Evolutionary conservation across 30 jellyfish, hydroid and myxozoan genomes (phyloP), one percentile per base, ranked within the genome.

Genomic region (Pelagia noctiluca): DNA sequence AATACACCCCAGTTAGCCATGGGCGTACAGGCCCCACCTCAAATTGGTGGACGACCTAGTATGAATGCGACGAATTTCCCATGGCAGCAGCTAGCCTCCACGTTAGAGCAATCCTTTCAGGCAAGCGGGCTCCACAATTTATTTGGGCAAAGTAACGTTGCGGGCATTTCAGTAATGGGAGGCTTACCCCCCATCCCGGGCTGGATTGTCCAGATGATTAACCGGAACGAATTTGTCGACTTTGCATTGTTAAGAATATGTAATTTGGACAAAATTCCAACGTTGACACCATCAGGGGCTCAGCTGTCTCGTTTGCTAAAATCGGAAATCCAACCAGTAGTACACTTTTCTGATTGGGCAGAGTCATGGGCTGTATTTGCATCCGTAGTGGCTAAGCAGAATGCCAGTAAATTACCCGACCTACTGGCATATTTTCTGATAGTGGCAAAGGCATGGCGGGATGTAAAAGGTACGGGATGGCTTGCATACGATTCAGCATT

Each of bases 401-500:
- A 2, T 66, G 28, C 78, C n/a, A 54, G 32, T 2, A 66, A 66
- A 66, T 16, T 32, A 16, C n/a, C n/a, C n/a, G n/a, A n/a, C n/a
- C n/a, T n/a, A n/a, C n/a, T n/a, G n/a, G n/a, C n/a, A n/a, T n/a
- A 23, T 19, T 66, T 66, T 66, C 24, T 66, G 54, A 7, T 66
- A 25, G 32, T 66, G 28, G 31, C 54, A 0, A 66, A 66, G 54
- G 24, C 50, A 23, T 25, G 32, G 8, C 16, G 61, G 2, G 78
- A 66, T 32, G 50, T 37, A 22, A 34, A 19, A 10, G 74, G 47
- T 2, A 5, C 47, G 34, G 74, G 74, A 12, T 61, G 47, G 74
- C 54, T 42, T 8, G 57, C 57, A 8, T 16, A 42, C 57, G 57
- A 42, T 42, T 5, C 57, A 42, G 57, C 57, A 16, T 42, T 42